These are phyloP conservation scores for Jaculus jaculus DNA, from an alignment of 2,113 vertebrate species.

Conservation along the genomic window DNA sequence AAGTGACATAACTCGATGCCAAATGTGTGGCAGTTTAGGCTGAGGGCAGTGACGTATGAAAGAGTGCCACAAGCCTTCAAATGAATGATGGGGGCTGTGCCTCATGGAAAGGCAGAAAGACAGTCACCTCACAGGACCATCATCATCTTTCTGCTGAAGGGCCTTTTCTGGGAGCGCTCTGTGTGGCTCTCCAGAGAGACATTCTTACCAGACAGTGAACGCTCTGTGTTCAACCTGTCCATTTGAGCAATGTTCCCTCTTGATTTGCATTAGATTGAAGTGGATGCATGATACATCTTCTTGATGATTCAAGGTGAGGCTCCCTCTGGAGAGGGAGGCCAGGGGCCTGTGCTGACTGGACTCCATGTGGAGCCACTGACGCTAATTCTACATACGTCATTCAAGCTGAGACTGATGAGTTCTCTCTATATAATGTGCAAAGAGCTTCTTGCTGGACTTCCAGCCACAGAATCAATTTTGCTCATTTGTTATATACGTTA, in stretches of 20 bases:
- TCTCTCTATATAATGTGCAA: background rate
- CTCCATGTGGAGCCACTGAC: background rate
- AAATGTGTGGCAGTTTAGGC: rapidly evolving
- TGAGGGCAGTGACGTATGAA: no score
- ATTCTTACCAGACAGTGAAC: background rate
- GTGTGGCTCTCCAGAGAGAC: background rate
- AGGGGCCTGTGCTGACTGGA: rapidly evolving
- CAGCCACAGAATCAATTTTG: no score
- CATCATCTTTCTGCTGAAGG: background rate
- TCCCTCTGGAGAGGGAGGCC: background rate
- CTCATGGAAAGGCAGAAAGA: background rate
- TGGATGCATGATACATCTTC: background rate
- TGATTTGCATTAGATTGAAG: background rate
- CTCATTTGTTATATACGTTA: background rate
- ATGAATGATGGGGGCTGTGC: no score
- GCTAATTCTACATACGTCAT: background rate
- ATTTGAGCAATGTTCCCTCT: background rate
- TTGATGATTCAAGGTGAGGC: background rate
- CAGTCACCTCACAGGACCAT: no score
- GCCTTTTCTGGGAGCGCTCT: background rate
- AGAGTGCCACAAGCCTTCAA: background rate
- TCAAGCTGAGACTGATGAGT: background rate
- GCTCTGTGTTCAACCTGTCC: background rate
- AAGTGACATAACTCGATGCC: rapidly evolving
- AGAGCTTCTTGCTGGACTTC: background rate